Conservation (phyloP, 2,888 invertebrate genomes). For the Hydroisotoma schaefferi region DNA sequence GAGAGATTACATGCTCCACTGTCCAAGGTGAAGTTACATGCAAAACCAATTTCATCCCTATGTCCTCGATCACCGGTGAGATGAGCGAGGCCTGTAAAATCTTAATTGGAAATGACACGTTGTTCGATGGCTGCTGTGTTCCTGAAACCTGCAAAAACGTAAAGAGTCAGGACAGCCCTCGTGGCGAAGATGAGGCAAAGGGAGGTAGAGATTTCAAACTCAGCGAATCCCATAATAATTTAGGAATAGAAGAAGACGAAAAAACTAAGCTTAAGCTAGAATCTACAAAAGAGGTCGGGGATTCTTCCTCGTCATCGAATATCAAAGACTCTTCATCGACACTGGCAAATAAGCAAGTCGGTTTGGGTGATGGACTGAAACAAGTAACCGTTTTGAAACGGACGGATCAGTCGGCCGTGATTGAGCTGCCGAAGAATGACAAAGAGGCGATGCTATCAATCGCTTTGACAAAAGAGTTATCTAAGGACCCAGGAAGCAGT, state of each 20-base stretch:
- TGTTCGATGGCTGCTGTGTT: conserved; percentile 47
- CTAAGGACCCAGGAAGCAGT: conserved; percentile 25
- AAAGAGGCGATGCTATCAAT: conserved; percentile 45
- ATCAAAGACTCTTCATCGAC: conserved; percentile 4
- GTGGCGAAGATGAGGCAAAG: conserved; percentile 28
- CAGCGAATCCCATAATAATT: conserved; percentile 43
- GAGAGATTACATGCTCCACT: conserved; percentile 33
- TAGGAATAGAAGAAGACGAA: conserved; percentile 35
- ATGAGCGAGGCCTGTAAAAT: conserved; percentile 45
- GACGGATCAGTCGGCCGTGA: conserved; percentile 42
- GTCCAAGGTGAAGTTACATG: conserved; percentile 29
- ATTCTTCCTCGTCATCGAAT: conserved; percentile 10
- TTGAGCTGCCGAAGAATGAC: conserved; percentile 42
- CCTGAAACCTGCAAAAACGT: conserved; percentile 44
- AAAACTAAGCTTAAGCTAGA: neutral
- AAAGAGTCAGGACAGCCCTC: conserved; percentile 28
- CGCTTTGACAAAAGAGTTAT: conserved; percentile 37
- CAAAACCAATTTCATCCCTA: conserved; percentile 33
- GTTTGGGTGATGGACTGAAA: conserved; percentile 6
- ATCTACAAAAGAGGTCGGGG: conserved; percentile 13
- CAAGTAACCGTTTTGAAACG: conserved; percentile 40
- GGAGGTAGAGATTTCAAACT: conserved; percentile 45
- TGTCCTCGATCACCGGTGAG: conserved; percentile 42
- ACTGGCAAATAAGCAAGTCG: neutral
- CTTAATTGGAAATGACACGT: conserved; percentile 39